Evolutionary conservation across 64 coral and sea anemone genomes (phyloP), one percentile per base, ranked within the genome.

Genomic region (Porites lutea): DNA sequence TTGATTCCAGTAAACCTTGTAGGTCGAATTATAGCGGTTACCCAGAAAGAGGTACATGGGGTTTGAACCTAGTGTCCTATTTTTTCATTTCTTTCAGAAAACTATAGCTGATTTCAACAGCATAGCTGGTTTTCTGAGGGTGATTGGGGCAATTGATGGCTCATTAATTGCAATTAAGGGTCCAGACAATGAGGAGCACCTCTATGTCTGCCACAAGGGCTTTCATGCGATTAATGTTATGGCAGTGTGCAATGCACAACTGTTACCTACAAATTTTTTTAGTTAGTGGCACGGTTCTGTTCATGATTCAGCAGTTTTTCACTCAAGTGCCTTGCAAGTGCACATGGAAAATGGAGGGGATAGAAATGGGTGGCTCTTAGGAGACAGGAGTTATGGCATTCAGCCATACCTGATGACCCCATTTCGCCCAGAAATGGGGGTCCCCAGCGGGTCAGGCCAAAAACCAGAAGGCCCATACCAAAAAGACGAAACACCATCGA

Each of bases 51-150:
- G 27, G 27, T 37, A 37, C 27, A 37, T 37, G 27, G 27, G 27
- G 27, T 37, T 37, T 37, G 27, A 37, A 37, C 27, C 27, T 37
- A 37, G 27, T 37, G 27, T 37, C 27, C 27, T 37, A 37, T 37
- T 37, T 37, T 37, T 37, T 37, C 1, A 37, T 37, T 37, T 37
- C 27, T 37, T 37, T 37, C 52, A 87, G 83, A 23, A 23, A 87
- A 87, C 85, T 37, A 87, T 73, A 51, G 68, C 67, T 87, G 85
- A 87, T 22, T 87, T 87, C n/a, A 57, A 71, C 54, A 87, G 57
- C 23, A 87, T 55, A 8, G 85, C 85, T 3, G 45, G 64, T 12
- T 19, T 87, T n/a, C 85, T 49, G 10, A 27, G 57, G 55, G 83
- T 54, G 66, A 87, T 87, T 50, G 83, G 83, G 47, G 83, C 83